These are phyloP conservation scores for Epizoanthus illoricatus DNA, from an alignment of 92 coral and sea anemone genomes.

Conservation along the genomic window DNA sequence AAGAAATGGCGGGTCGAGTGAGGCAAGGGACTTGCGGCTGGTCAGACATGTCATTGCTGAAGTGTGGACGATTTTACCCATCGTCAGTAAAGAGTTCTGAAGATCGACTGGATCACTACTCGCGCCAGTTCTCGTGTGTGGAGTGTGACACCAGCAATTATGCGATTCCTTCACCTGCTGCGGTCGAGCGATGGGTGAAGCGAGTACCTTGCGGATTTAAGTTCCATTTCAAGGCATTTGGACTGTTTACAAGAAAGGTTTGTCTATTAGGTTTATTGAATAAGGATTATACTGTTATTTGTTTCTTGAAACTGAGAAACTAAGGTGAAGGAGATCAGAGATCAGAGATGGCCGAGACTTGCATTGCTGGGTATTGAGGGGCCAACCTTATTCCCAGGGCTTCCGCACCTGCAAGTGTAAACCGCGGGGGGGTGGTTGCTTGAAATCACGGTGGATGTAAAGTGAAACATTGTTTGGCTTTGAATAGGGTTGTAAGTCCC, in stretches of 20 bases:
- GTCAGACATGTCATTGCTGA: conserved; percentile 57
- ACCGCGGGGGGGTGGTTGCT: too few relatives aligned
- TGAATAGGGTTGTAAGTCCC: too few relatives aligned
- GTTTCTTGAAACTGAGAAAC: neutral
- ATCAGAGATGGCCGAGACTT: too few relatives aligned
- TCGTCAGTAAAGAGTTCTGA: conserved; percentile 54
- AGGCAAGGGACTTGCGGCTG: conserved; percentile 65
- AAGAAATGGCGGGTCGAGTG: conserved; percentile 48
- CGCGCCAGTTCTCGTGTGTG: conserved; percentile 55
- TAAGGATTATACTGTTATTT: neutral
- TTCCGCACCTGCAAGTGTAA: too few relatives aligned
- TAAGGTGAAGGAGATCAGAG: neutral
- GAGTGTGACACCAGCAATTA: conserved; percentile 64
- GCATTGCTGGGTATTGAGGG: too few relatives aligned
- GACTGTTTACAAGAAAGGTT: conserved; percentile 62
- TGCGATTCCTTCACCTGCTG: conserved; percentile 57
- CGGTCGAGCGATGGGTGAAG: conserved; percentile 53
- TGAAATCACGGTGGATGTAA: too few relatives aligned
- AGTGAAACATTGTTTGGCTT: too few relatives aligned
- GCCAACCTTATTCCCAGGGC: too few relatives aligned
- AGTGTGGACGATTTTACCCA: conserved; percentile 63
- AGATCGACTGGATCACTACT: conserved; percentile 56
- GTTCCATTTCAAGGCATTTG: conserved; percentile 67
- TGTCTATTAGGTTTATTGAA: neutral
- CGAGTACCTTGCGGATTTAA: conserved; percentile 58